Conservation (phyloP, 92 coral and sea anemone species). For the Porites lobata region DNA sequence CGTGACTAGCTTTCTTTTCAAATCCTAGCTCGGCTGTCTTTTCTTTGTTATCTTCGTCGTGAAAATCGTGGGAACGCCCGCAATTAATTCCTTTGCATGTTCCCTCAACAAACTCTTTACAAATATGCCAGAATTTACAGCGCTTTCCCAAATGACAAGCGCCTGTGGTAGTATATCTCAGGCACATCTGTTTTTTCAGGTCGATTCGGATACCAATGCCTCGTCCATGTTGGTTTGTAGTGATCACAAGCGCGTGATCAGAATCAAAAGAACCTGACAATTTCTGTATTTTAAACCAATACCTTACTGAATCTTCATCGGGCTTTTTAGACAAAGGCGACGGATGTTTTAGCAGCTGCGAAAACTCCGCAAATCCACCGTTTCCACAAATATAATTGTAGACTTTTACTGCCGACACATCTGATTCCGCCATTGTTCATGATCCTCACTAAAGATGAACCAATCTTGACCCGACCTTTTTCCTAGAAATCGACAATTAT, state of each 20-base stretch:
- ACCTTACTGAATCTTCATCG: too few relatives aligned
- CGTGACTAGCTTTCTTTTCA: not conserved
- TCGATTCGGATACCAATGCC: conserved; percentile 17
- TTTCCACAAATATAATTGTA: conserved; percentile 70
- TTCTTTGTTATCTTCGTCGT: conserved; percentile 57
- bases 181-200: conserved; percentile 55
- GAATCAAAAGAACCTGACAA: not conserved
- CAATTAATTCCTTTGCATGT: conserved; percentile 50
- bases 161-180: conserved; percentile 51
- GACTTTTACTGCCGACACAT: conserved; percentile 57
- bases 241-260: conserved; percentile 1
- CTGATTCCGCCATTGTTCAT: conserved; percentile 20
- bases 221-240: not conserved
- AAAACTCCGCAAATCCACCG: conserved; percentile 66
- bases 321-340: conserved; percentile 72
- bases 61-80: conserved; percentile 61
- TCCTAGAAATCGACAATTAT: conserved; percentile 3
- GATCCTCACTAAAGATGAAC: not conserved
- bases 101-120: conserved; percentile 65
- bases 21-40: conserved; percentile 48
- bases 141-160: conserved; percentile 35
- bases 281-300: conserved; percentile 52
- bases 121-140: conserved; percentile 73
- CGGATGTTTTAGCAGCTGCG: conserved; percentile 54
- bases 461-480: too few relatives aligned